These are phyloP conservation scores for Grus americana DNA, from an alignment of 2,113 vertebrate species.

Conservation along the genomic window DNA sequence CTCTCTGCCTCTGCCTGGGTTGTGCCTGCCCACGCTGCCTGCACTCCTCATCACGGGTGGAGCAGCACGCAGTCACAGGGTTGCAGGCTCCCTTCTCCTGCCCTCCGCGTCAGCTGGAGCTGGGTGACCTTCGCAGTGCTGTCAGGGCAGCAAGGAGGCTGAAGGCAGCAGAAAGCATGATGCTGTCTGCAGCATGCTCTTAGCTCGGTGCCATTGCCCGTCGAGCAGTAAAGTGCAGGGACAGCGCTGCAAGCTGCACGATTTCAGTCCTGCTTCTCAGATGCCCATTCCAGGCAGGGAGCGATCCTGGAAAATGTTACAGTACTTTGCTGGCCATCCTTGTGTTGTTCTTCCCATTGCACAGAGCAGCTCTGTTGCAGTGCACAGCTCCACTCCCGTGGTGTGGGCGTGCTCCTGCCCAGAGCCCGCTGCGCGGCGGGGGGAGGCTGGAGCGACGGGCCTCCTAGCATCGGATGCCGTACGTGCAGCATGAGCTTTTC, in stretches of 20 bases:
- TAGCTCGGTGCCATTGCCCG: not conserved
- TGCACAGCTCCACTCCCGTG: not conserved
- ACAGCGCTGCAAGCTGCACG: rapidly evolving
- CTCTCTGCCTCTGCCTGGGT: not conserved
- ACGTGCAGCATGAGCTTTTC: rapidly evolving
- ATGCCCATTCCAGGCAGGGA: not conserved
- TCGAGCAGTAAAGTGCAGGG: not conserved
- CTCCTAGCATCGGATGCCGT: rapidly evolving
- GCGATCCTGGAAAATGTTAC: not conserved
- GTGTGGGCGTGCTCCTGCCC: not conserved
- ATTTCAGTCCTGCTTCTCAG: not conserved
- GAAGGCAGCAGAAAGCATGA: rapidly evolving
- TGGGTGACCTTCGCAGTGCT: rapidly evolving
- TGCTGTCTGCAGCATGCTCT: not conserved
- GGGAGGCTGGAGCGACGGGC: rapidly evolving
- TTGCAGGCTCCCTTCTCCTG: not conserved
- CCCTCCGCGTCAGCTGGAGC: not conserved
- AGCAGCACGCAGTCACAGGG: rapidly evolving
- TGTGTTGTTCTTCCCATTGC: not conserved
- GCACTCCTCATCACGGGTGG: rapidly evolving
- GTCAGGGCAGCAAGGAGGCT: not conserved
- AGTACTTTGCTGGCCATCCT: not conserved
- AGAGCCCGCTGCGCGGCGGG: not conserved
- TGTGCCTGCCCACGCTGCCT: not conserved
- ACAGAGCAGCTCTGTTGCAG: not conserved